A percentile compares a stretch with the other conserved stretches of the same genome.
Evolutionary conservation across 2,888 invertebrate genomes (phyloP).

Genomic region (Acanthosepion esculentum): DNA sequence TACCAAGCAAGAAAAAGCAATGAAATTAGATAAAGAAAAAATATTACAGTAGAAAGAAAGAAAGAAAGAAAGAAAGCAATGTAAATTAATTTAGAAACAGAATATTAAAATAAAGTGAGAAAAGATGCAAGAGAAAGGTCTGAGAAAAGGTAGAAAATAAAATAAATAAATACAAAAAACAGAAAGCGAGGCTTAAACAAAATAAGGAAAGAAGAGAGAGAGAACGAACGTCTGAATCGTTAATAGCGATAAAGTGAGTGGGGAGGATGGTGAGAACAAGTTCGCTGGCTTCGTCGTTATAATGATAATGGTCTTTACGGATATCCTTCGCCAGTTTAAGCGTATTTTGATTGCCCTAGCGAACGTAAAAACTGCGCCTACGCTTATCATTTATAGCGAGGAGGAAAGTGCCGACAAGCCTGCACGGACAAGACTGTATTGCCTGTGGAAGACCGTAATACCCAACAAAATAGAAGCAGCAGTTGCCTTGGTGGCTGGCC

Average conservation of each 20-base stretch:
- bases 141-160: neutral
- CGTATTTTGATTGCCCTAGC: neutral
- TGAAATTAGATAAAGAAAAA: too few species aligned
- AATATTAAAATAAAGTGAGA: too few species aligned
- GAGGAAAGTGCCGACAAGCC: neutral
- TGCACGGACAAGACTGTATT: neutral
- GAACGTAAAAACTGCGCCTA: conserved; percentile 33
- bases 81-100: neutral
- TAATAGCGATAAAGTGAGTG: neutral
- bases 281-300: neutral
- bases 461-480: neutral
- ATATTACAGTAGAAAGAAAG: too few species aligned
- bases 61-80: neutral
- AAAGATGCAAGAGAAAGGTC: too few species aligned
- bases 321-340: conserved; percentile 16
- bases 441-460: neutral
- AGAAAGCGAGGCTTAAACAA: neutral
- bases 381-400: conserved; percentile 11
- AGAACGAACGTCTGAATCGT: neutral
- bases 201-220: neutral
- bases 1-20: too few species aligned
- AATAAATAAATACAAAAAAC: neutral
- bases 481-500: neutral
- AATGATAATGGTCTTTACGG: conserved; percentile 33
- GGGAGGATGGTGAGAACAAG: too few species aligned